Conservation (phyloP, 2,113 vertebrate genomes). For the Erythrolamprus reginae region DNA sequence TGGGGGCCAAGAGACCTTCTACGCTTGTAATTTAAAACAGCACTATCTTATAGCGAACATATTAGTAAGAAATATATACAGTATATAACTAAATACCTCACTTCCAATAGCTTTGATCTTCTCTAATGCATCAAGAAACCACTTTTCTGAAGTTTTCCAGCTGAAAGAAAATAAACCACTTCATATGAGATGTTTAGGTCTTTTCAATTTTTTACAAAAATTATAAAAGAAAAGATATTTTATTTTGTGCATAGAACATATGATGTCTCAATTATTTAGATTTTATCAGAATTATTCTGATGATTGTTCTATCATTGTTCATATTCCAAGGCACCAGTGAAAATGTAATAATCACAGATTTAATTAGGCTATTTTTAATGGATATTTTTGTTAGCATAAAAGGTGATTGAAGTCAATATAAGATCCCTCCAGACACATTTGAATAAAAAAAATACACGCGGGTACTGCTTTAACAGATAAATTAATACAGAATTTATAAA, state of each 20-base stretch:
- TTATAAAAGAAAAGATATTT: neutral
- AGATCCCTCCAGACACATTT: neutral
- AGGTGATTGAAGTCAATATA: neutral
- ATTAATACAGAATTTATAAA: neutral
- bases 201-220: neutral
- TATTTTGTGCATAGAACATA: neutral
- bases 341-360: neutral
- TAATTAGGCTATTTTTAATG: neutral
- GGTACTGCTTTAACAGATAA: neutral
- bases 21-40: neutral
- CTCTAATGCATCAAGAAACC: slow-evolving; percentile 96
- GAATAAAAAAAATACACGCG: neutral
- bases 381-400: neutral
- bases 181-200: neutral
- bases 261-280: neutral
- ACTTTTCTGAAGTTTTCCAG: slow-evolving; percentile 94
- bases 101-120: slow-evolving; percentile 98
- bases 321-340: neutral
- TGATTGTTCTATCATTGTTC: neutral
- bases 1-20: neutral
- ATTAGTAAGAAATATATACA: neutral
- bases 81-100: slow-evolving; percentile 76
- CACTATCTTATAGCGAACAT: neutral
- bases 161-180: slow-evolving; percentile 67
- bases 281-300: neutral